These are phyloP conservation scores for Chinchilla lanigera DNA, from an alignment of 2,113 vertebrate species.

Conservation along the genomic window DNA sequence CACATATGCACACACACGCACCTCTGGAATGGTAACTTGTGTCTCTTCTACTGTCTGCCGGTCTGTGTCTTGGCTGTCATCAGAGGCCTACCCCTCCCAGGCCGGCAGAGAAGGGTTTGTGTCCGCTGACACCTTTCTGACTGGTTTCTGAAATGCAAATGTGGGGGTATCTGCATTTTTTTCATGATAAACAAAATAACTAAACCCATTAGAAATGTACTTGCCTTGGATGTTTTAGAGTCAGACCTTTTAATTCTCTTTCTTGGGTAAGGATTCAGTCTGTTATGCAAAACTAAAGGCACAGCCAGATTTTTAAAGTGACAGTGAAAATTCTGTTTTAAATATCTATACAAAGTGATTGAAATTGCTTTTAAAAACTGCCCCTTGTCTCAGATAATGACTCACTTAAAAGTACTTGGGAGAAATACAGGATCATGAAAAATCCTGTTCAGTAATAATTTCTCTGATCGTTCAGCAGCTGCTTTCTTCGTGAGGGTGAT, in stretches of 20 bases:
- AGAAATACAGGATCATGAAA: constrained; percentile 33
- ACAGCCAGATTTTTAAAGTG: constrained; percentile 32
- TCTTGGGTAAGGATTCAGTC: neutral
- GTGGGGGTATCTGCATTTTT: constrained; percentile 34
- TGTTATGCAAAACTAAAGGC: neutral
- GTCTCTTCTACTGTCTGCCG: neutral
- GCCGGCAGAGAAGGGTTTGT: neutral
- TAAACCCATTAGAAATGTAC: constrained; percentile 21
- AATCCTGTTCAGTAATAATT: constrained; percentile 19
- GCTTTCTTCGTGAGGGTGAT: constrained; percentile 46
- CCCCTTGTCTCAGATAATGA: neutral
- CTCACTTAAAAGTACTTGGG: neutral
- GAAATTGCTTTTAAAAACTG: constrained; percentile 19
- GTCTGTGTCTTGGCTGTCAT: neutral
- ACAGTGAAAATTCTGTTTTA: constrained; percentile 47
- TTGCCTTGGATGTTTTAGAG: neutral
- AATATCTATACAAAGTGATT: neutral
- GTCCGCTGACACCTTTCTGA: neutral
- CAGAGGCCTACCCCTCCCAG: neutral
- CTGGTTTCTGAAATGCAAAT: constrained; percentile 37
- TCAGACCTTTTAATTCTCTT: constrained; percentile 33
- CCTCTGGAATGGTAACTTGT: neutral
- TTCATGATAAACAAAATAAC: constrained; percentile 5
- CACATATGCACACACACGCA: neutral
- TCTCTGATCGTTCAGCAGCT: neutral